Evolutionary conservation across 2,113 vertebrate species (phyloP).

Genomic region (Camelus bactrianus): DNA sequence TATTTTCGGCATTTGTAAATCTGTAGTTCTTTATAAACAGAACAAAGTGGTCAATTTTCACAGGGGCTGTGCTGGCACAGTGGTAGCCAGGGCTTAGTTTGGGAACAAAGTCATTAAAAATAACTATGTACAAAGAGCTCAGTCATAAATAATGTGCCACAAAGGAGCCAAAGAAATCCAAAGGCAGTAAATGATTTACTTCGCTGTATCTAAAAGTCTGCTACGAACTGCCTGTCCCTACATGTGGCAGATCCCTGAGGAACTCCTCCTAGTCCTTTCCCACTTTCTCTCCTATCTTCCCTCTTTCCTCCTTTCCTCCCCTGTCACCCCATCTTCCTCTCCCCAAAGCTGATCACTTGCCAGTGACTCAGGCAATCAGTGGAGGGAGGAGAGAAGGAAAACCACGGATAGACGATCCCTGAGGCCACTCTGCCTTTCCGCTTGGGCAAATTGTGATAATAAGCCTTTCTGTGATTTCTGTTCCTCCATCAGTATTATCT

Average conservation of each 20-base stretch:
- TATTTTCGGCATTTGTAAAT: conserved; percentile 63
- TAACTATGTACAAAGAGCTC: conserved; percentile 61
- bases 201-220: neutral
- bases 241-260: neutral
- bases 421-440: neutral
- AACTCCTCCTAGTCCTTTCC: too few relatives aligned
- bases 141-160: conserved; percentile 67
- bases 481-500: neutral
- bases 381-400: neutral
- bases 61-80: neutral
- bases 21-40: conserved; percentile 60
- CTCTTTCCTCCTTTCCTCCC: neutral
- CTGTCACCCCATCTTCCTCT: neutral
- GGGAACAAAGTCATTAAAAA: conserved; percentile 79
- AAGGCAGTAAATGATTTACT: conserved; percentile 11
- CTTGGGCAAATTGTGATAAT: neutral
- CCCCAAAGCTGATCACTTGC: neutral
- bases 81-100: conserved; percentile 52
- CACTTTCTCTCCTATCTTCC: neutral
- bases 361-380: neutral
- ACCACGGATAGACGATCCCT: neutral
- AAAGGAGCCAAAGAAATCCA: conserved; percentile 35
- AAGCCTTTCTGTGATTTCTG: neutral
- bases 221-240: neutral
- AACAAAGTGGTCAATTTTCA: conserved; percentile 71